phyloP scores from a whole-genome alignment of 2,888 invertebrate genomes.

The Microplitis manilae region DNA sequence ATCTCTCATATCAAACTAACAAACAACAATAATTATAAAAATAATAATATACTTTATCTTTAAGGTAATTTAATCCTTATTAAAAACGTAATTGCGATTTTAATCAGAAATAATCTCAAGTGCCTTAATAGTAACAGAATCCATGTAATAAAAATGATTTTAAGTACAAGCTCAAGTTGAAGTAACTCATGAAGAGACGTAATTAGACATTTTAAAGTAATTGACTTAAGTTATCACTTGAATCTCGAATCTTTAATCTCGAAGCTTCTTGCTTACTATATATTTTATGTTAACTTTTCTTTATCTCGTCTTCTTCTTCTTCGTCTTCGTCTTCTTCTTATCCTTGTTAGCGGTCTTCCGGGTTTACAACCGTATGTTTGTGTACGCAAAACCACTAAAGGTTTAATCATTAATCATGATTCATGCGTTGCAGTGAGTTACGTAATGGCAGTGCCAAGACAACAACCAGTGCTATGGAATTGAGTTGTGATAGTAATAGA shows the following conservation, averaged over 20 bases:
- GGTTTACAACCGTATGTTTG: slow-evolving; percentile 9
- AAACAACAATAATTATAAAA: not conserved
- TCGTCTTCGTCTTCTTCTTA: not conserved
- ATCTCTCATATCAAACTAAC: slow-evolving; percentile 4
- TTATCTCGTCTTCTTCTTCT: not conserved
- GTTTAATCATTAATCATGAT: slow-evolving; percentile 14
- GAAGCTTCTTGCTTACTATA: not conserved
- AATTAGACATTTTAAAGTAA: not conserved
- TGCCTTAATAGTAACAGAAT: not conserved
- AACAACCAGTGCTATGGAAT: not conserved
- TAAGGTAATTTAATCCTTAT: not conserved
- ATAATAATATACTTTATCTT: not conserved
- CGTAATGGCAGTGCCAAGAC: slow-evolving; percentile 22
- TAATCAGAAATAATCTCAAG: not conserved
- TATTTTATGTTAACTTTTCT: not conserved
- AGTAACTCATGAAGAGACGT: not conserved
- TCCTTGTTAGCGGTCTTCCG: not conserved
- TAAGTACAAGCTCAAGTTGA: not conserved
- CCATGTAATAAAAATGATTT: not conserved
- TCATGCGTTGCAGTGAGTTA: slow-evolving; percentile 23
- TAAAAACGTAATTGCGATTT: not conserved
- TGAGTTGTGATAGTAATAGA: slow-evolving; percentile 13
- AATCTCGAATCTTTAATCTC: not conserved
- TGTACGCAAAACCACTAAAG: not conserved
- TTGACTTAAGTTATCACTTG: not conserved